Conservation (phyloP, 92 coral and sea anemone species). For the Phenganax marumi region DNA sequence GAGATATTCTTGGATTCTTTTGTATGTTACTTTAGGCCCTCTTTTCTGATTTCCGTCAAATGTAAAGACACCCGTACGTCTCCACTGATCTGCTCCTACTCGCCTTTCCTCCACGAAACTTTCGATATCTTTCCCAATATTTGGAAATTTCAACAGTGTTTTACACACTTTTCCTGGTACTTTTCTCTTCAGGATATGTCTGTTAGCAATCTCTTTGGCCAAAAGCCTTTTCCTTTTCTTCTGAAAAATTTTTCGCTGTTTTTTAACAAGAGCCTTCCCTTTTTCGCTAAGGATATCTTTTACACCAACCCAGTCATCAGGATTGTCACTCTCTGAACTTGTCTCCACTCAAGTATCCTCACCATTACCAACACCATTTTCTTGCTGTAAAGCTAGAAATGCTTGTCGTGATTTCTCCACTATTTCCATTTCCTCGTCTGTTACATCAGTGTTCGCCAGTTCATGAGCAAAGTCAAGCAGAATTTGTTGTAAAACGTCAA, state of each 20-base stretch:
- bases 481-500: conserved; percentile 14
- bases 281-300: conserved; percentile 36
- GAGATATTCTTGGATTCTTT: conserved; percentile 24
- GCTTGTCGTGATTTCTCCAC: conserved; percentile 61
- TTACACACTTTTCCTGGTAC: conserved; percentile 15
- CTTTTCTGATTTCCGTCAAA: not conserved
- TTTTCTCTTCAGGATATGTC: conserved; percentile 26
- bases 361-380: conserved; percentile 29
- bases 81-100: conserved; percentile 38
- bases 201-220: conserved; percentile 38
- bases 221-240: not conserved
- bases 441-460: conserved; percentile 24
- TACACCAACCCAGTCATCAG: conserved; percentile 45
- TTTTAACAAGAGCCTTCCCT: conserved; percentile 30
- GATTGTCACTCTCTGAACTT: conserved; percentile 45
- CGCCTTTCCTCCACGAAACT: conserved; percentile 16
- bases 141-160: conserved; percentile 19
- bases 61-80: conserved; percentile 35
- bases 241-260: conserved; percentile 29
- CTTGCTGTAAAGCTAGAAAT: conserved; percentile 48
- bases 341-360: conserved; percentile 21
- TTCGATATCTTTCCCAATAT: conserved; percentile 40
- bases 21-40: conserved; percentile 39
- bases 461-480: conserved; percentile 46
- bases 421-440: conserved; percentile 17